These are phyloP conservation scores for Haliclystus octoradiatus DNA, from an alignment of 30 jellyfish, hydroid and myxozoan species.

Conservation along the genomic window DNA sequence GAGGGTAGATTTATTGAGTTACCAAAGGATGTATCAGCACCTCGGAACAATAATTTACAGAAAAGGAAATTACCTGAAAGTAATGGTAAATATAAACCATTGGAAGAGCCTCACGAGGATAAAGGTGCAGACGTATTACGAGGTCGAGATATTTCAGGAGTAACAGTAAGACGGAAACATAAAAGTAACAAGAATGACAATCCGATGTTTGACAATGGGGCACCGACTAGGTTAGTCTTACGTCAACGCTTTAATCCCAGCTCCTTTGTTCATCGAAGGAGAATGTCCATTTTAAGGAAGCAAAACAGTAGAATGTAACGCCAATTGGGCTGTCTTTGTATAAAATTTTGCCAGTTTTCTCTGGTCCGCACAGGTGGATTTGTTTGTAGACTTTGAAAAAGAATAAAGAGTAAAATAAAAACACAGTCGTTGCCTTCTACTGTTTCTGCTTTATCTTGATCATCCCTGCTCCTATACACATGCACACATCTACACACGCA, in stretches of 20 bases:
- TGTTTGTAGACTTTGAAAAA: too few relatives aligned
- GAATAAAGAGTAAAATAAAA: too few relatives aligned
- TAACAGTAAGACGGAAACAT: not conserved
- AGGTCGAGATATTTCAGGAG: not conserved
- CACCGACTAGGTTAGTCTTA: constrained; percentile 50
- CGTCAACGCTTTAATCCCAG: constrained; percentile 29
- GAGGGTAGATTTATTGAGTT: constrained; percentile 29
- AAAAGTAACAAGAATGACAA: not conserved
- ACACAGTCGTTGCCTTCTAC: too few relatives aligned
- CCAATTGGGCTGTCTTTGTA: constrained; percentile 21
- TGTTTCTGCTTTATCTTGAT: too few relatives aligned
- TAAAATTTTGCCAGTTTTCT: too few relatives aligned
- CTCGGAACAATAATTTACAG: not conserved
- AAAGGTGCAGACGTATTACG: constrained; percentile 34
- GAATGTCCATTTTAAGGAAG: not conserved
- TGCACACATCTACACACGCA: too few relatives aligned
- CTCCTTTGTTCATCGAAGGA: constrained; percentile 51
- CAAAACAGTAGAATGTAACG: not conserved
- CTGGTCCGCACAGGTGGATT: too few relatives aligned
- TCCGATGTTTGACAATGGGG: constrained; percentile 5
- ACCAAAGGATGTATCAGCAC: not conserved
- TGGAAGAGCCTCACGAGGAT: constrained; percentile 25
- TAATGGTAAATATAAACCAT: not conserved
- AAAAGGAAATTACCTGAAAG: not conserved
- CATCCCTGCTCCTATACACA: too few relatives aligned